Evolutionary conservation across 2,113 vertebrate species (phyloP), one percentile per base, ranked within the genome.

Genomic region (Macquaria ambigua): DNA sequence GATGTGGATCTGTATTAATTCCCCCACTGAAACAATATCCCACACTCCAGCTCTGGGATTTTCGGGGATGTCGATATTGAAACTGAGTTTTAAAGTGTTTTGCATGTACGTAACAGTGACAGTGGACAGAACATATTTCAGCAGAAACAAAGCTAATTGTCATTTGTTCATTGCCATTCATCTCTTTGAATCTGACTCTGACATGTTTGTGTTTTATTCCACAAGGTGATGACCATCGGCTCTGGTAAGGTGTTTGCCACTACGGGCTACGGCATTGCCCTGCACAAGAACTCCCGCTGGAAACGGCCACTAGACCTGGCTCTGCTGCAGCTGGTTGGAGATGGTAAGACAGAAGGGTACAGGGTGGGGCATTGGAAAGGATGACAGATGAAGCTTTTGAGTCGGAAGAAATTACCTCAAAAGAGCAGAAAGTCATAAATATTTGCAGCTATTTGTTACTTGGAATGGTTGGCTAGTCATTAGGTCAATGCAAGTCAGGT

Each of bases 211-310:
- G 18, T 74, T 61, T 69, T 20, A 1, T 25, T 43, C 66, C 4
- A 6, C 55, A 23, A 94, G 94, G 96, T 98, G 23, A 97, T 98
- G 94, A 98, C 97, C 81, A 98, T 98, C 14, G 97, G 97, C 84
- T 97, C 97, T 0, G 97, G 97, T 1, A 98, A 98, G 93, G 97
- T 98, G 75, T 98, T 98, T 21, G 97, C 97, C 73, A 98, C 97
- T 1, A 98, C 97, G 0, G 97, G 97, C 75, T 98, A 98, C 0
- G 97, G 97, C 90, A 97, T 98, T 70, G 97, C 97, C 1, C 94
- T 98, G 85, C 95, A 97, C 91, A 97, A 98, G 88, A 97, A 97
- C 89, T 98, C 97, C 69, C 96, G 96, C 74, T 98, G 97, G 97
- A 98, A 98, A 76, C 92, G 97, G 0, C 96, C 97, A 0, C 95